Base-by-base conservation (phyloP, 2,113 vertebrate species). In the Eurystomus gularis region DNA sequence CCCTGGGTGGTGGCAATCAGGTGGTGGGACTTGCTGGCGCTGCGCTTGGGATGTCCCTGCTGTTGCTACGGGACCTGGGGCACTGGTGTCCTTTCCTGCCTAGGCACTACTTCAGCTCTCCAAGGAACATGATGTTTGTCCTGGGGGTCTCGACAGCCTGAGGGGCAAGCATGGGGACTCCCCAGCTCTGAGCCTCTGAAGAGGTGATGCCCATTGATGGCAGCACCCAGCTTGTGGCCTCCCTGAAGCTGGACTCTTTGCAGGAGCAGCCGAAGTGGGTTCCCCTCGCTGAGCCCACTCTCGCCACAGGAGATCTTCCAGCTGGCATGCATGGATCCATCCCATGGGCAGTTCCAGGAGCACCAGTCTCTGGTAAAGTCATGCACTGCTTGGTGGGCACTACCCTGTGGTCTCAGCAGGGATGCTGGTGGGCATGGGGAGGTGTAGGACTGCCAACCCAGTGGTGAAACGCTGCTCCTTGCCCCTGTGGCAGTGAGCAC, bases 251-350 rank as follows among this genome's bases (percentile, higher is more conserved):
- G 82, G 49, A 61, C 37, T 96, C 57, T 96, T 97, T 97, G 71
- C 98, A 99, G 99, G 95, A 98, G 98, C 93, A 98, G 98, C 94
- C 96, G 96, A 85, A 98, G 98, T 2, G 99, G 98, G 52, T 99
- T 99, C 89, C 97, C 99, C 85, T 99, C 99, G 1, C 98, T 99
- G 82, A 99, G 99, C 91, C 99, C 99, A 2, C 98, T 99, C 88
- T 99, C 99, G 3, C 99, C 99, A 0, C 99, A 99, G 97, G 99
- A 99, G 91, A 98, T 99, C 97, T 99, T 99, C 97, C 99, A 99
- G 96, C 98, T 99, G 62, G 98, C 97, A 2, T 98, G 97, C 97
- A 98, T 98, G 98, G 91, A 99, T 96, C 89, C 98, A 6, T 60
- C 98, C 48, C 97, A 98, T 0, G 98, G 91, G 80, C 98, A 98